Evolutionary conservation across 2,888 invertebrate genomes (phyloP).

Genomic region (Noctua pronuba): DNA sequence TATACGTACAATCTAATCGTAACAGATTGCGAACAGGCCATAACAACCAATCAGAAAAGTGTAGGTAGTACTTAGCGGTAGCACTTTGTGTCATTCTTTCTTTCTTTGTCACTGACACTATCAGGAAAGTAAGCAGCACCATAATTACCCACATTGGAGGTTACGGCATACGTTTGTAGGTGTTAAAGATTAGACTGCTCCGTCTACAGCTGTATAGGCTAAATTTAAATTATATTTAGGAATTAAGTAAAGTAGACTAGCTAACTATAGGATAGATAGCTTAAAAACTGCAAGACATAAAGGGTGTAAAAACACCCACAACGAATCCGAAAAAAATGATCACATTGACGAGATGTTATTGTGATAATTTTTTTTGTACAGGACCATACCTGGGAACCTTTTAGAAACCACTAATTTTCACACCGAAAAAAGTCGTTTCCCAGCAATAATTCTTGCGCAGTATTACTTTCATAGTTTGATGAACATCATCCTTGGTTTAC

Average conservation of each 20-base stretch:
- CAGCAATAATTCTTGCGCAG: not conserved
- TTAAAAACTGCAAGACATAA: not conserved
- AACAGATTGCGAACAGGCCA: slow-evolving; percentile 28
- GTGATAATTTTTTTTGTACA: no score
- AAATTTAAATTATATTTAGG: not conserved
- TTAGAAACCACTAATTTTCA: not conserved
- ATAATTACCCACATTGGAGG: not conserved
- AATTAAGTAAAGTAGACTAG: not conserved
- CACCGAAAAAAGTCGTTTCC: not conserved
- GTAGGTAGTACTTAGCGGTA: slow-evolving; percentile 28
- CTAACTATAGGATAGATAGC: not conserved
- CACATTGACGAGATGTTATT: no score
- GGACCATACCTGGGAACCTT: not conserved
- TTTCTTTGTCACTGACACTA: slow-evolving; percentile 3
- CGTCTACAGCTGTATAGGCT: not conserved
- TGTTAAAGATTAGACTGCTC: not conserved
- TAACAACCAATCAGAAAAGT: slow-evolving; percentile 36
- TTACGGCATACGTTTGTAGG: no score
- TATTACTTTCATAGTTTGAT: not conserved
- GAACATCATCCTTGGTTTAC: not conserved
- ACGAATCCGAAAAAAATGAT: not conserved
- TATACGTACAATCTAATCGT: slow-evolving; percentile 44
- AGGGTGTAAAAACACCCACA: not conserved
- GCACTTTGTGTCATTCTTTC: not conserved
- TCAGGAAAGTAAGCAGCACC: not conserved